phyloP scores from a whole-genome alignment of 2,113 vertebrate genomes.

The Ramphastos sulfuratus region DNA sequence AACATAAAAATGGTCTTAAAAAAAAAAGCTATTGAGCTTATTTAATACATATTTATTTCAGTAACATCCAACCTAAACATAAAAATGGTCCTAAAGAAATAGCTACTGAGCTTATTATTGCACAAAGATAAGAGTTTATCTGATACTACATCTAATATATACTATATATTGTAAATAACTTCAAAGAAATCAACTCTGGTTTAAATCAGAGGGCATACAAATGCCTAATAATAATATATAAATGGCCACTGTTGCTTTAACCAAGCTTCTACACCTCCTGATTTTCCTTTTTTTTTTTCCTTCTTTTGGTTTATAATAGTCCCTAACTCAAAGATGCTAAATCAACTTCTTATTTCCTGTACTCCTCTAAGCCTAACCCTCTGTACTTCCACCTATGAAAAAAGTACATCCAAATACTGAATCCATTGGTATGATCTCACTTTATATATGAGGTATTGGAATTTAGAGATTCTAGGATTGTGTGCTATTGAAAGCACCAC shows the following conservation, averaged over 20 bases:
- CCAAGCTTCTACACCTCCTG: not conserved
- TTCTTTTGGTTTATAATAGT: not conserved
- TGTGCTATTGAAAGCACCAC: not conserved
- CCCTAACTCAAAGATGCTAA: not conserved
- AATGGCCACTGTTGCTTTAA: not conserved
- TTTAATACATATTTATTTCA: not conserved
- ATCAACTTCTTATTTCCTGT: not conserved
- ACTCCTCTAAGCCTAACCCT: not conserved
- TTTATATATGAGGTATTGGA: not conserved
- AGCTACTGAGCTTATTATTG: not conserved
- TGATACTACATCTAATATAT: too few relatives aligned
- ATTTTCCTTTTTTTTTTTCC: not conserved
- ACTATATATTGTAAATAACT: too few relatives aligned
- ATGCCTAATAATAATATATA: not conserved
- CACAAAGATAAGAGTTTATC: not conserved
- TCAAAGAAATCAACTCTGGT: too few relatives aligned
- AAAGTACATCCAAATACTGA: not conserved
- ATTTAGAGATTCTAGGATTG: not conserved
- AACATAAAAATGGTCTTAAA: not conserved
- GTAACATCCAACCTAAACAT: not conserved
- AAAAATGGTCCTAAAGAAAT: not conserved
- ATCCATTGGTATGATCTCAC: not conserved
- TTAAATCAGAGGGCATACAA: not conserved
- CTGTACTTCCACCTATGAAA: not conserved
- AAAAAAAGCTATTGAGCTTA: constrained; percentile 9